Conservation (phyloP, 2,797 vertebrate species). For the Triplophysa yarkandensis region DNA sequence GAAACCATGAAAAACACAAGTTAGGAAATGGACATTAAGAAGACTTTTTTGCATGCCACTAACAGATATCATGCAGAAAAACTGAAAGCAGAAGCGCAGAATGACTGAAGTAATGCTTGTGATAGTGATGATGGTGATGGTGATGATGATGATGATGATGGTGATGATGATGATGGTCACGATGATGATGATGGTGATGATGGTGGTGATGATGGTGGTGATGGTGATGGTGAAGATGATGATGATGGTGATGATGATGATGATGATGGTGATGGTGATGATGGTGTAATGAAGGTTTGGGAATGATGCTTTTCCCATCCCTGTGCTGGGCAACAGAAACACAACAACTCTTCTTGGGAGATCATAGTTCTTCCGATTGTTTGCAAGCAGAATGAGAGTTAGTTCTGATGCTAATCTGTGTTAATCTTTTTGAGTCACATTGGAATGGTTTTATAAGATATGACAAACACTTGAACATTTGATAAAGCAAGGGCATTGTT, state of each 20-base stretch:
- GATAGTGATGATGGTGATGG: conserved; percentile 45
- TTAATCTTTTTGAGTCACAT: no score
- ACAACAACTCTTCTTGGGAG: neutral
- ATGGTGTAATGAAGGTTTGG: conserved; percentile 24
- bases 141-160: conserved; percentile 42
- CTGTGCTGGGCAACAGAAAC: conserved; percentile 42
- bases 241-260: conserved; percentile 32
- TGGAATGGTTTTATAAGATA: conserved; percentile 55
- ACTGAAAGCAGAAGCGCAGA: neutral
- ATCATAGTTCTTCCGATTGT: conserved; percentile 4
- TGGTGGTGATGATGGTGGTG: conserved; percentile 12
- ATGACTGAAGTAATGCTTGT: conserved; percentile 5
- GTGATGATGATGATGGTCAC: conserved; percentile 46
- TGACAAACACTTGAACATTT: conserved; percentile 1
- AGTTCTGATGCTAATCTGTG: conserved; percentile 43
- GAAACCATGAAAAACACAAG: conserved; percentile 24
- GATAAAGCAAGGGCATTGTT: conserved; percentile 21
- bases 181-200: conserved; percentile 43
- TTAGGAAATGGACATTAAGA: conserved; percentile 25
- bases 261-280: conserved; percentile 48
- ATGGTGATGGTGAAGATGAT: no score
- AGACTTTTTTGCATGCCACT: conserved; percentile 47
- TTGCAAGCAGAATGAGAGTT: conserved; percentile 42
- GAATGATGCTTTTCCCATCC: conserved; percentile 38
- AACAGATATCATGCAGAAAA: conserved; percentile 50